Evolutionary conservation across 1,140 invertebrate species (phyloP).

Genomic region (Pogonomyrmex californicus): DNA sequence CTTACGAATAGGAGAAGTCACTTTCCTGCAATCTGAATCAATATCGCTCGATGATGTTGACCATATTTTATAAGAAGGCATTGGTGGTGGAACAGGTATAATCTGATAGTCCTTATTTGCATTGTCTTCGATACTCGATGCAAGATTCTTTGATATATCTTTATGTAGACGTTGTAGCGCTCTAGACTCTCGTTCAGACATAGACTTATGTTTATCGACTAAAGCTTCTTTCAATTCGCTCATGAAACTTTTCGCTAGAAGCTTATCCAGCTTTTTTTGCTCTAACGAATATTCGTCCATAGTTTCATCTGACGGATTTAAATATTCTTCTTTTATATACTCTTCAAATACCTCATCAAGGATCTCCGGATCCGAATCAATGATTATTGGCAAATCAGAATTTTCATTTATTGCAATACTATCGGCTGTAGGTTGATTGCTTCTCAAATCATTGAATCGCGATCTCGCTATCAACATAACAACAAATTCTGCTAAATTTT

Average conservation of each 20-base stretch:
- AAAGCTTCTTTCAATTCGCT: conserved; percentile 84
- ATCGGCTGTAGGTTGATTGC: conserved; percentile 13
- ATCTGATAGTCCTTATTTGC: neutral
- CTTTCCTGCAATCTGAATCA: neutral
- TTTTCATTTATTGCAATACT: conserved; percentile 37
- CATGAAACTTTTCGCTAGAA: conserved; percentile 83
- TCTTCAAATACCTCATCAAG: conserved; percentile 86
- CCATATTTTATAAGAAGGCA: conserved; percentile 51
- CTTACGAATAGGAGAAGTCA: neutral
- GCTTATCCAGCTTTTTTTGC: conserved; percentile 79
- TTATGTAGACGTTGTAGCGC: conserved; percentile 81
- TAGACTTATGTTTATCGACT: conserved; percentile 82
- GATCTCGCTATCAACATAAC: conserved; percentile 78
- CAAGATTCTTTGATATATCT: conserved; percentile 51
- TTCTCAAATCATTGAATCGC: conserved; percentile 33
- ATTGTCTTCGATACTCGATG: neutral
- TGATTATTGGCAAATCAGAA: conserved; percentile 64
- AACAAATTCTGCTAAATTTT: conserved; percentile 81
- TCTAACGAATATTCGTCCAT: conserved; percentile 71
- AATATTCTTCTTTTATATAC: conserved; percentile 84
- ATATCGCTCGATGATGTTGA: neutral
- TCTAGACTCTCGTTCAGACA: conserved; percentile 83
- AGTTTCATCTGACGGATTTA: conserved; percentile 79
- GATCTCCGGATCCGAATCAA: conserved; percentile 80
- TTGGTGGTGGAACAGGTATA: conserved; percentile 62